Percentiles rank a stretch among this genome's conserved stretches.
Conservation (phyloP, 2,797 vertebrate genomes). For the Catostomus latipinnis region DNA sequence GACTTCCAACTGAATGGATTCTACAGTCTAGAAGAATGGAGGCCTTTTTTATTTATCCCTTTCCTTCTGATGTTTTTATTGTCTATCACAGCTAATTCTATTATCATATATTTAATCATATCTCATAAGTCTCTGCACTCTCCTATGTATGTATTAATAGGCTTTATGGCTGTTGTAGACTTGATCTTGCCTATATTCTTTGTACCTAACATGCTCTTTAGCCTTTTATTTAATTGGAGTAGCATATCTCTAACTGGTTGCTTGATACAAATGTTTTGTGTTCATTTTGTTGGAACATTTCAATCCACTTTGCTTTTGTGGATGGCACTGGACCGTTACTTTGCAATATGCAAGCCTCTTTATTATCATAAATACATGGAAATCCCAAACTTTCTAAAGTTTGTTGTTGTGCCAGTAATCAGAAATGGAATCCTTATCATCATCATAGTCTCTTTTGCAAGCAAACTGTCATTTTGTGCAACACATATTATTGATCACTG, state of each 20-base stretch:
- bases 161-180: slow-evolving; percentile 62
- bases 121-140: slow-evolving; percentile 63
- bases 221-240: slow-evolving; percentile 64
- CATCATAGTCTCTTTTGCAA: slow-evolving; percentile 56
- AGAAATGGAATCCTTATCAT: slow-evolving; percentile 55
- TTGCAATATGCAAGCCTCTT: slow-evolving; percentile 71
- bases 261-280: slow-evolving; percentile 63
- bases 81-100: slow-evolving; percentile 63
- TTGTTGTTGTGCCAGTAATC: slow-evolving; percentile 39
- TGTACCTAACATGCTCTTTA: slow-evolving; percentile 67
- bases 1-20: slow-evolving; percentile 58
- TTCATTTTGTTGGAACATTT: slow-evolving; percentile 63
- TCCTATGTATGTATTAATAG: slow-evolving; percentile 77
- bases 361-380: slow-evolving; percentile 55
- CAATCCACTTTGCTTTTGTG: slow-evolving; percentile 75
- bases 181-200: slow-evolving; percentile 63
- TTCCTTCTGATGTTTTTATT: slow-evolving; percentile 58
- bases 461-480: slow-evolving; percentile 63
- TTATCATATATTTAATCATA: slow-evolving; percentile 63
- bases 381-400: slow-evolving; percentile 28
- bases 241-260: slow-evolving; percentile 64
- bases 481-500: slow-evolving; percentile 70
- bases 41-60: slow-evolving; percentile 62
- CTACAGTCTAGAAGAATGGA: slow-evolving; percentile 46
- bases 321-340: slow-evolving; percentile 76